Conservation (phyloP, 2,888 invertebrate species). For the Gerris lacustris region DNA sequence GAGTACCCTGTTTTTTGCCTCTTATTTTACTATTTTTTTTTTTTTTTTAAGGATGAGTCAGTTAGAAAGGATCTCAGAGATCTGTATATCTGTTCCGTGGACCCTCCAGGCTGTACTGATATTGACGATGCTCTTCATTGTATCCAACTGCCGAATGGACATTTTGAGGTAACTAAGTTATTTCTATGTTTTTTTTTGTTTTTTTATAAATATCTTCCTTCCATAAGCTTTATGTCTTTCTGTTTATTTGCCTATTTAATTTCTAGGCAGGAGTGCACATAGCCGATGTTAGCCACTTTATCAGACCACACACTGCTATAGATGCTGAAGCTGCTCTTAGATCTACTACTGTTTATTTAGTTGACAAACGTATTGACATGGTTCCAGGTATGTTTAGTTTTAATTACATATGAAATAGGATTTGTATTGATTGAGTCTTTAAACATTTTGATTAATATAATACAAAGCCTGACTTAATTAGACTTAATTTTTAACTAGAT, state of each 20-base stretch:
- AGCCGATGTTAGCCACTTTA: slow-evolving; percentile 96
- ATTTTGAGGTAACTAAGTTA: slow-evolving; percentile 46
- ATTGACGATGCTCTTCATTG: slow-evolving; percentile 98
- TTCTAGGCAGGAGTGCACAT: slow-evolving; percentile 85
- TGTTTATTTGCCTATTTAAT: slow-evolving; percentile 8
- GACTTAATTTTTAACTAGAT: too few species aligned
- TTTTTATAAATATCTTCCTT: neutral
- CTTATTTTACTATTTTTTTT: too few species aligned
- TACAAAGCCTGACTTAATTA: too few species aligned
- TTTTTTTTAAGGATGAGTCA: slow-evolving; percentile 49
- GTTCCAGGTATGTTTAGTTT: slow-evolving; percentile 44
- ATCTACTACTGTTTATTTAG: slow-evolving; percentile 92
- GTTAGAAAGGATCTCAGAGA: slow-evolving; percentile 74
- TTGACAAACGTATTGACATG: slow-evolving; percentile 86
- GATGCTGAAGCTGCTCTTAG: slow-evolving; percentile 87
- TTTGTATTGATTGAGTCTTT: too few species aligned
- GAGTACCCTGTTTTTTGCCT: too few species aligned
- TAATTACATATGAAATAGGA: neutral
- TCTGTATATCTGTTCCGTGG: slow-evolving; percentile 83
- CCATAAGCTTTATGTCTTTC: neutral
- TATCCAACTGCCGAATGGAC: slow-evolving; percentile 55
- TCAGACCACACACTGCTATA: slow-evolving; percentile 79
- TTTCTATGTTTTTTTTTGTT: neutral
- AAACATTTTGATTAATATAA: too few species aligned
- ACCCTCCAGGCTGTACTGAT: slow-evolving; percentile 97